Evolutionary conservation across 2,888 invertebrate species (phyloP), one percentile per base, ranked within the genome.

Genomic region (Labia minor): DNA sequence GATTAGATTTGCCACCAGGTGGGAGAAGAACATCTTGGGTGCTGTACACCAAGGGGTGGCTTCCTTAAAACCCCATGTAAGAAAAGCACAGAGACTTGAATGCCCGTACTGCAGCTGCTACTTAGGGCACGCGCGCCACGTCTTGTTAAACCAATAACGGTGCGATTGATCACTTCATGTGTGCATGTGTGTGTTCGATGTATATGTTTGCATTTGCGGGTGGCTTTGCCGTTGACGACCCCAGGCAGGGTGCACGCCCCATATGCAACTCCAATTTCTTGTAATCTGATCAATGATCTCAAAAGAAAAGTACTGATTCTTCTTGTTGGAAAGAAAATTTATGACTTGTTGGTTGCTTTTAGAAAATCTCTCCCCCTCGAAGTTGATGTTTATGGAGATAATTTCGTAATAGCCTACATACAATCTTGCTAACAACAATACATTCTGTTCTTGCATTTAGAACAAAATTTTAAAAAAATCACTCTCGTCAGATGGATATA

Each of bases 141-240:
- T 49, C 49, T 49, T 49, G 49, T 49, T 49, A 49, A 49, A 49
- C 49, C 49, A 49, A 49, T 49, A 49, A 49, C 49, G 49, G 49
- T 16, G 49, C 49, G 49, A 49, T 49, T 49, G 49, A 49, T 49
- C 49, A 49, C 49, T 49, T 49, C 49, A 49, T 49, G 49, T 49
- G 49, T 49, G 16, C 16, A 11, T 49, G 49, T 49, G 49, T 49
- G 49, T 49, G 49, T 49, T 49, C 16, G 49, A 8, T 49, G n/a
- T 49, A 14, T 49, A 14, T 49, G 49, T 49, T 49, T 49, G 49
- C 14, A 49, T 49, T 49, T 49, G 49, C n/a, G 49, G 49, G 49
- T 49, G 49, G 49, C 49, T 49, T 49, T 49, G 49, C 49, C 49
- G 49, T 49, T 49, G 49, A 49, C 49, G 49, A 49, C 49, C 49